Conservation (phyloP, 2,888 invertebrate species). For the Rhodophaea formosa region DNA sequence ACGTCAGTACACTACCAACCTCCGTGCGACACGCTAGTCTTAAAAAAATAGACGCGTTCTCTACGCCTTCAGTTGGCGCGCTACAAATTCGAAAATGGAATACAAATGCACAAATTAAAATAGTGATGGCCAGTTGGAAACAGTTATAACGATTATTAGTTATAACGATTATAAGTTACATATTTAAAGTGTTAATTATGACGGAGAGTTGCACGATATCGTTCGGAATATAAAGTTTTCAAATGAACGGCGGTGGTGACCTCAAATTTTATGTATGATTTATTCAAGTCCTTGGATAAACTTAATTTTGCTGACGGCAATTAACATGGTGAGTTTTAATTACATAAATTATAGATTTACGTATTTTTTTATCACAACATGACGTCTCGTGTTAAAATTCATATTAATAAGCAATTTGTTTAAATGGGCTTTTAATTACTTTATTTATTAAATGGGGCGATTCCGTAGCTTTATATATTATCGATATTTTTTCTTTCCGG, state of each 20-base stretch:
- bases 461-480: not conserved
- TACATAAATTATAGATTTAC: constrained; percentile 18
- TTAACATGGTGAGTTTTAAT: constrained; percentile 70
- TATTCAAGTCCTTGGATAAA: constrained; percentile 77
- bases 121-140: constrained; percentile 23
- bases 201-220: constrained; percentile 47
- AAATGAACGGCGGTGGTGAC: constrained; percentile 69
- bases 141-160: constrained; percentile 18
- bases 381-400: constrained; percentile 26
- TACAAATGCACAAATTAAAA: constrained; percentile 25
- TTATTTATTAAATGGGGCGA: constrained; percentile 25
- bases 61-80: constrained; percentile 26
- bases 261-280: constrained; percentile 79
- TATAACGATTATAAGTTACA: constrained; percentile 13
- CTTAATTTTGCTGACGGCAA: constrained; percentile 77
- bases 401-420: constrained; percentile 26
- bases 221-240: constrained; percentile 50
- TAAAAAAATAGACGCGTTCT: constrained; percentile 34
- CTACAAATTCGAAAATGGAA: constrained; percentile 37
- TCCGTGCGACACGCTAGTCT: constrained; percentile 48
- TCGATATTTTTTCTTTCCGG: not conserved
- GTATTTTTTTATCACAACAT: constrained; percentile 21
- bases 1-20: constrained; percentile 51
- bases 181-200: constrained; percentile 21
- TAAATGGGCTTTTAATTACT: constrained; percentile 30